phyloP scores from a whole-genome alignment of 1,140 invertebrate genomes.

The Drosophila grimshawi region DNA sequence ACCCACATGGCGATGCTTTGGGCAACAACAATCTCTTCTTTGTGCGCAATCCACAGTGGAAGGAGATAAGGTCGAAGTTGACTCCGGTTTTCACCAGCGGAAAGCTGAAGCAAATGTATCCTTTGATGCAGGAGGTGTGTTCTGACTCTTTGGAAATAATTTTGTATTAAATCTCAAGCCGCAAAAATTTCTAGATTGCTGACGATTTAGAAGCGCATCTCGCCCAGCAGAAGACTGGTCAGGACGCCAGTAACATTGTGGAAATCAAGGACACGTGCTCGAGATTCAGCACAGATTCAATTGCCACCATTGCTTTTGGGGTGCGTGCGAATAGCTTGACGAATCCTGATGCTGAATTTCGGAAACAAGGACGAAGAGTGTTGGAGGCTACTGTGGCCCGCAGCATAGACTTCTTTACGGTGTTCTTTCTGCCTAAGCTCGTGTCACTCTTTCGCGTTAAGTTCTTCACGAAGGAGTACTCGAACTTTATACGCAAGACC shows the following conservation, averaged over 20 bases:
- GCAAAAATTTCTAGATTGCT: slow-evolving; percentile 58
- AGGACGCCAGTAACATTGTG: slow-evolving; percentile 19
- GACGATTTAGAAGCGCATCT: slow-evolving; percentile 57
- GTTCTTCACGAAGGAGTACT: slow-evolving; percentile 57
- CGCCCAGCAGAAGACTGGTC: slow-evolving; percentile 1
- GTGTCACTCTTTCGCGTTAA: slow-evolving; percentile 56
- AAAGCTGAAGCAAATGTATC: slow-evolving; percentile 86
- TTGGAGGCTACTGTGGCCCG: slow-evolving; percentile 8
- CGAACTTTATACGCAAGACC: slow-evolving; percentile 70
- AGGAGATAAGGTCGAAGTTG: slow-evolving; percentile 85
- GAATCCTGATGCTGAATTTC: slow-evolving; percentile 85
- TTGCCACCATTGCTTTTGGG: slow-evolving; percentile 87
- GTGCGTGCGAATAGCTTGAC: slow-evolving; percentile 86
- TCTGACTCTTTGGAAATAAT: background rate
- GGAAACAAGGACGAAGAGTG: slow-evolving; percentile 67
- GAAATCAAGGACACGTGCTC: slow-evolving; percentile 85
- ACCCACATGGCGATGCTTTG: slow-evolving; percentile 69
- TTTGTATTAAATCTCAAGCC: background rate
- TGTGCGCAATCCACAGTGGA: slow-evolving; percentile 84
- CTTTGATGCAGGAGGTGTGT: slow-evolving; percentile 84
- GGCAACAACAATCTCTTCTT: slow-evolving; percentile 76
- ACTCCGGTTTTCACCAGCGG: slow-evolving; percentile 86
- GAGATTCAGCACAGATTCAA: slow-evolving; percentile 86
- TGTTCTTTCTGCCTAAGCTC: slow-evolving; percentile 84
- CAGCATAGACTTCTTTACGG: slow-evolving; percentile 80